Percentiles rank a stretch among this genome's conserved stretches.
phyloP scores from a whole-genome alignment of 2,888 invertebrate genomes.

The Slavum lentiscoides region DNA sequence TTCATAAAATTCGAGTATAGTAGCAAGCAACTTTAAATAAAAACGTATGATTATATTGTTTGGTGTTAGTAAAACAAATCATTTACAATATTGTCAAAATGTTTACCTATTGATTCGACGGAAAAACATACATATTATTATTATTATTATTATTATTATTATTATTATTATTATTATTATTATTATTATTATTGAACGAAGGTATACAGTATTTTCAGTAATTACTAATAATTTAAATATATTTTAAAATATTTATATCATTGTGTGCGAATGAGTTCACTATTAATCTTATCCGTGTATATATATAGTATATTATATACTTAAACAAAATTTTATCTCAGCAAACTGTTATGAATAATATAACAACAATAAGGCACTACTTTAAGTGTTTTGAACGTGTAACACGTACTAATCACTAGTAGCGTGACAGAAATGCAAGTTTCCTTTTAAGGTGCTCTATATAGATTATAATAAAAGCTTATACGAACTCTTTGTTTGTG shows the following conservation, averaged over 20 bases:
- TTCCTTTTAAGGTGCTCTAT: slow-evolving; percentile 27
- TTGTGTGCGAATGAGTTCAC: no score
- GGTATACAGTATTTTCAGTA: no score
- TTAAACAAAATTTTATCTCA: slow-evolving; percentile 17
- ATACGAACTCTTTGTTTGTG: slow-evolving; percentile 22
- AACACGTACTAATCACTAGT: slow-evolving; percentile 36
- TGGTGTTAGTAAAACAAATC: neutral
- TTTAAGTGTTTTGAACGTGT: slow-evolving; percentile 27
- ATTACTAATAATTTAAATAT: no score
- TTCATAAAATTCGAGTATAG: neutral
- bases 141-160: no score
- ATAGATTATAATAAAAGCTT: slow-evolving; percentile 33
- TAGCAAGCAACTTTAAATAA: slow-evolving; percentile 1
- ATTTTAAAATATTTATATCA: no score
- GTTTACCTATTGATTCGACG: no score
- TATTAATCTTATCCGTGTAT: no score
- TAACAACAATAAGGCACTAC: slow-evolving; percentile 18
- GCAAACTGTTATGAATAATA: slow-evolving; percentile 2
- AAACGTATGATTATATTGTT: neutral
- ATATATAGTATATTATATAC: neutral
- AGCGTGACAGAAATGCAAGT: slow-evolving; percentile 37
- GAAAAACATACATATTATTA: no score
- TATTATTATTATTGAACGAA: no score
- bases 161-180: no score
- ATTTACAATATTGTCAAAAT: no score